phyloP scores from a whole-genome alignment of 2,888 invertebrate species.

The Tenthredo scrophulariae region DNA sequence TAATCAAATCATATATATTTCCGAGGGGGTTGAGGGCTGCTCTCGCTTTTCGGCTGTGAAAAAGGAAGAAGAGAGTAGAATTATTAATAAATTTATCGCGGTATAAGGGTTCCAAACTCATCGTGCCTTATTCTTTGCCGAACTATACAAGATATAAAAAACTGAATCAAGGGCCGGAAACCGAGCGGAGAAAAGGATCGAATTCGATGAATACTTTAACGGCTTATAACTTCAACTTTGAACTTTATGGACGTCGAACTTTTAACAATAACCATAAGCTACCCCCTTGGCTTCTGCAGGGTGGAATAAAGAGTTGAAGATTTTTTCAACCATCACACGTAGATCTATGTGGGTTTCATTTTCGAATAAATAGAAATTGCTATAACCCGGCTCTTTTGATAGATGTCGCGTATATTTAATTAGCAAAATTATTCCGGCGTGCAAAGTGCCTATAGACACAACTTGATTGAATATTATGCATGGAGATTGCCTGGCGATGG shows the following conservation, averaged over 20 bases:
- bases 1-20: not conserved
- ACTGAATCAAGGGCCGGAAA: not conserved
- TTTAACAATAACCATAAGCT: not conserved
- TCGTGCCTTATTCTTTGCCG: not conserved
- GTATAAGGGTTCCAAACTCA: not conserved
- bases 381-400: not conserved
- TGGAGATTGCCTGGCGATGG: constrained; percentile 42
- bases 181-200: not conserved
- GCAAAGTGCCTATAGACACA: constrained; percentile 52
- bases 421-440: not conserved
- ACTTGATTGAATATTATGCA: constrained; percentile 54
- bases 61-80: not conserved
- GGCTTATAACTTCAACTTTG: not conserved
- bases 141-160: not conserved
- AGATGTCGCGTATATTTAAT: constrained; percentile 42
- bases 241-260: not conserved
- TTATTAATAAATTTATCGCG: not conserved
- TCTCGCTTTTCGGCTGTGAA: not conserved
- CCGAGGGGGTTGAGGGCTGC: not conserved
- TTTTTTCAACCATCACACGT: not conserved
- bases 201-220: constrained; percentile 7
- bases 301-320: not conserved
- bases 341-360: not conserved
- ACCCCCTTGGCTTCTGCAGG: not conserved
- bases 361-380: not conserved